Base-by-base conservation (phyloP, 1,140 invertebrate species). In the Pseudachorutes palmiensis region DNA sequence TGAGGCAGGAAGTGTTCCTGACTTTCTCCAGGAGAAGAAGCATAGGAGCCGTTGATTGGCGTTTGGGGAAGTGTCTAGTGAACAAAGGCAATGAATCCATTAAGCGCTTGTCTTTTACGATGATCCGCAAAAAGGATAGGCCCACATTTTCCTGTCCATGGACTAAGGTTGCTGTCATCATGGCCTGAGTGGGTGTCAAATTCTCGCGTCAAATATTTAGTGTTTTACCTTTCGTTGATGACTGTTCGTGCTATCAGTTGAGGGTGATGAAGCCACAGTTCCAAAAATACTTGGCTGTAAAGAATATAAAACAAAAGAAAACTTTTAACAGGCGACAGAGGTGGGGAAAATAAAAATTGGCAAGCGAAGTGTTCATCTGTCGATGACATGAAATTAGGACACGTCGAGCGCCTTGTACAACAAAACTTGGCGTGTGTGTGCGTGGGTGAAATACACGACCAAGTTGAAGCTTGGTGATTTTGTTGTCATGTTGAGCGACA, bases 201-300 rank as follows among this genome's bases (percentile, higher is more conserved):
- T n/a, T n/a, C n/a, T n/a, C n/a, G n/a, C n/a, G n/a, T n/a, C n/a
- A n/a, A n/a, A n/a, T n/a, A n/a, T n/a, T 45, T 19, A 19, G 19
- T 12, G 9, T 45, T 9, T 57, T 69, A 68, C 67, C 70, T 73
- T 71, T 33, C 70, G 66, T 41, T 71, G 70, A 49, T 70, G 69
- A 49, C 61, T 68, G 19, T 66, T 61, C 9, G 65, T 24, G 45
- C 64, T 59, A 59, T 67, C 66, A 3, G 83, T 82, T 61, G 80
- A 81, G 33, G 82, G 79, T 66, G 84, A 82, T 24, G 83, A 83
- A 30, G 83, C 83, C 49, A 84, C 83, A 1, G 83, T 85, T 30
- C 84, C 84, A 73, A 85, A 85, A 65, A 85, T 85, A 30, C 83
- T 84, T 12, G 83, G 84, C 84, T 85, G 79, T 69, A 83, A 83